phyloP scores from a whole-genome alignment of 2,797 vertebrate genomes.

The Eulemur rubriventer region DNA sequence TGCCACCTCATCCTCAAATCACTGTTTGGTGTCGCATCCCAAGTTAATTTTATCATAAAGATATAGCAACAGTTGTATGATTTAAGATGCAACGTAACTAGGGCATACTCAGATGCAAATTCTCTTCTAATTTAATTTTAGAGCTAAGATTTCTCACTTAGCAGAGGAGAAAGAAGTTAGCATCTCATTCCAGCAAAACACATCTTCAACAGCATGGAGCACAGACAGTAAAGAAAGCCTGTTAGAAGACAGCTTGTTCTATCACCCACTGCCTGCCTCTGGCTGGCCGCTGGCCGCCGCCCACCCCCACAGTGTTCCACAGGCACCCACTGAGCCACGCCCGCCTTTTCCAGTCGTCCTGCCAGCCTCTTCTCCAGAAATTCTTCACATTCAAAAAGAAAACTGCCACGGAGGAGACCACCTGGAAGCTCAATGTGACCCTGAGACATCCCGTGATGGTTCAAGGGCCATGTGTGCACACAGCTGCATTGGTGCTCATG shows the following conservation, averaged over 20 bases:
- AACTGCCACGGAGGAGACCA: not conserved
- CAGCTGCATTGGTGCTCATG: not conserved
- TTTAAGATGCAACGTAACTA: not conserved
- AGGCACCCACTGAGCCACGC: too few species aligned
- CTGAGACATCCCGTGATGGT: too few species aligned
- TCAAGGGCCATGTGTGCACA: fast-evolving
- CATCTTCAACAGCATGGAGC: not conserved
- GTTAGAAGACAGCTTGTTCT: not conserved
- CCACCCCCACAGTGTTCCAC: not conserved
- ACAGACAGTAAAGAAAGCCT: not conserved
- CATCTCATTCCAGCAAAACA: not conserved
- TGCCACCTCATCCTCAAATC: not conserved
- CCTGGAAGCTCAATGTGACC: not conserved
- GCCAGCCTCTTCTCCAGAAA: not conserved
- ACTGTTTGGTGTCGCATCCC: not conserved
- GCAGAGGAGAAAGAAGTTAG: not conserved
- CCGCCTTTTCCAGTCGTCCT: not conserved
- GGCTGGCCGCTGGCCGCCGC: not conserved
- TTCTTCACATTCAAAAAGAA: not conserved
- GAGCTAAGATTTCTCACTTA: not conserved
- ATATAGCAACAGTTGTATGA: not conserved
- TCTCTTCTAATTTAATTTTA: not conserved
- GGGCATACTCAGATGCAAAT: not conserved
- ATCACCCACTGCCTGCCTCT: not conserved
- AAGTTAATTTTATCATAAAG: not conserved